Conservation (phyloP, 1,140 invertebrate genomes). For the Diachasma alloeum region DNA sequence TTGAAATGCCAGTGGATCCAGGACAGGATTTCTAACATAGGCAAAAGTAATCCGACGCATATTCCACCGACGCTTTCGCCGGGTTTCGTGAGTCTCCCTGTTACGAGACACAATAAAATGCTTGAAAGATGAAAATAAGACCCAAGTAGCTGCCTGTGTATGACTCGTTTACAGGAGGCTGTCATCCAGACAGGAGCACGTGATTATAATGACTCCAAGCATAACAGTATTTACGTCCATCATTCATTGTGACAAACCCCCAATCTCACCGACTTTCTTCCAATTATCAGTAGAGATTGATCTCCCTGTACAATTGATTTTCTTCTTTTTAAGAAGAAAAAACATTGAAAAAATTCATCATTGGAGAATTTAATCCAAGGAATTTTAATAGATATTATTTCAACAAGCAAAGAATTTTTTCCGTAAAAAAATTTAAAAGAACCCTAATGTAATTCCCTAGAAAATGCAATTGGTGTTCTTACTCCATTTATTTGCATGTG, state of each 20-base stretch:
- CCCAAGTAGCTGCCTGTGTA: not conserved
- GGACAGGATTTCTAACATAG: conserved; percentile 1
- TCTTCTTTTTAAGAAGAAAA: too few species aligned
- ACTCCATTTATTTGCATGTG: too few species aligned
- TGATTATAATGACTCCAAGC: not conserved
- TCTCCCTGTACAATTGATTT: too few species aligned
- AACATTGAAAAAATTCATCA: too few species aligned
- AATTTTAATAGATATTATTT: too few species aligned
- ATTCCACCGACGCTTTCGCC: conserved; percentile 13
- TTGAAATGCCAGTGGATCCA: not conserved
- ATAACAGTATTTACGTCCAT: not conserved
- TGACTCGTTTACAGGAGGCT: not conserved
- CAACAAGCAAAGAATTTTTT: too few species aligned
- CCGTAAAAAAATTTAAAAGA: too few species aligned
- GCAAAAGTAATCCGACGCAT: conserved; percentile 1
- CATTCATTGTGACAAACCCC: not conserved
- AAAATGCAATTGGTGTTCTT: too few species aligned
- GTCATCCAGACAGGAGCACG: not conserved
- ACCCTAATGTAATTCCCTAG: too few species aligned
- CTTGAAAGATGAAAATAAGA: not conserved
- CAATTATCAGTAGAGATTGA: not conserved
- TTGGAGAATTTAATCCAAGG: too few species aligned
- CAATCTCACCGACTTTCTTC: not conserved
- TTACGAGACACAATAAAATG: not conserved
- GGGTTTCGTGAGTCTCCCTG: not conserved